These are phyloP conservation scores for Anguilla rostrata DNA, from an alignment of 2,113 vertebrate species.

Conservation along the genomic window DNA sequence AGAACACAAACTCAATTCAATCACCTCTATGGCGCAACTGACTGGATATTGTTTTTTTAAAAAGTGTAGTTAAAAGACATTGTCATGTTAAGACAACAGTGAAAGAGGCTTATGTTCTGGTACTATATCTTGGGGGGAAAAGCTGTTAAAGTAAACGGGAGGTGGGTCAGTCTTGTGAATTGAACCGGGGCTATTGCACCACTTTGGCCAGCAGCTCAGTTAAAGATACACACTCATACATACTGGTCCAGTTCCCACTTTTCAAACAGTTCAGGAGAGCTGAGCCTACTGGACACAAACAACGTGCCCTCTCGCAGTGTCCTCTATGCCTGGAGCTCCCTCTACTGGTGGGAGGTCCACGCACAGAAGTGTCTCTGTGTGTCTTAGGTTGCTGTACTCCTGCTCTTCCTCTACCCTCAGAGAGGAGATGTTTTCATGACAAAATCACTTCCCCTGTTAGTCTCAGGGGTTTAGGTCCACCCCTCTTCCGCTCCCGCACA, in stretches of 20 bases:
- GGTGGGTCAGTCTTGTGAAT: background rate
- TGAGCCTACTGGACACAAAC: background rate
- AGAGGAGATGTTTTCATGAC: constrained; percentile 20
- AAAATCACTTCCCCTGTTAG: background rate
- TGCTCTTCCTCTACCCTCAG: constrained; percentile 4
- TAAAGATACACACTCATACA: background rate
- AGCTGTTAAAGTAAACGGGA: background rate
- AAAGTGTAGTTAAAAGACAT: background rate
- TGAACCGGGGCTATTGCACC: background rate
- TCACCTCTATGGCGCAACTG: background rate
- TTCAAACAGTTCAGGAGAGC: background rate
- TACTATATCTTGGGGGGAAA: constrained; percentile 2
- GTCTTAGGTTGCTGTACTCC: background rate
- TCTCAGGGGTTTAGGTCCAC: background rate
- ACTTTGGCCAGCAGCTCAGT: background rate
- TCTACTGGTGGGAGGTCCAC: constrained; percentile 13
- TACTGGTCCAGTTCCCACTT: background rate
- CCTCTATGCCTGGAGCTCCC: constrained; percentile 10
- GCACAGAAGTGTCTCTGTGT: background rate
- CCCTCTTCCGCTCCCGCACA: background rate
- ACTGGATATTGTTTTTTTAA: too few relatives aligned
- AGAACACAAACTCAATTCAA: background rate
- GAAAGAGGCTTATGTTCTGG: background rate
- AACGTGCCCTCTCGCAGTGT: background rate
- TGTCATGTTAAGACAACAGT: background rate